Base-by-base conservation (phyloP, 2,797 vertebrate species). In the Pterois miles region DNA sequence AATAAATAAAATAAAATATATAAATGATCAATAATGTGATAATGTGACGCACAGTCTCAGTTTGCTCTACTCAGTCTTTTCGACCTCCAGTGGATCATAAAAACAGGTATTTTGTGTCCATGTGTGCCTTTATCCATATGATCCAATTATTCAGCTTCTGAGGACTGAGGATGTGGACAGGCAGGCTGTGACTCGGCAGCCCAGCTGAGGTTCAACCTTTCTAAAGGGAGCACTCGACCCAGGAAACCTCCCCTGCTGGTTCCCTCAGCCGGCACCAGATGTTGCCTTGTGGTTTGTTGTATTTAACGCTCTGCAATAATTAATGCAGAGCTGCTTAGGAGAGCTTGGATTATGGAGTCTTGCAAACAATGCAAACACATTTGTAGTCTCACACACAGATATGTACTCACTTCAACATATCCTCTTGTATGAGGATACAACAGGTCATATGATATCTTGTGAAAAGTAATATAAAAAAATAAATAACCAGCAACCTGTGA, bases 251-350 rank as follows among this genome's bases (percentile, higher is more conserved):
- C 74, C 74, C 77, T 72, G 85, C 78, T 71, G 59, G 60, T 69
- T 82, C 64, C 59, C 50, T 72, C 66, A 60, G 40, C 78, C 18
- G 2, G 71, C 67, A 69, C 86, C 88, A 92, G 78, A 90, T 93
- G 90, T 88, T 91, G 18, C 81, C 72, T 75, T 23, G 59, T 80
- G 74, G 76, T 75, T 56, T 25, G 22, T 59, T 50, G 65, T 74
- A 71, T 70, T 71, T 77, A 59, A 33, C 2, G 8, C 83, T 71
- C 56, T 23, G 82, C 31, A 87, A 78, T 91, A 80, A 90, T 88
- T 86, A 86, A 90, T 85, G 77, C 54, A 34, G 40, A 36, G 38
- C 63, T 83, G 68, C 52, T 76, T 14, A 43, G 77, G 14, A 70
- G 40, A 56, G 43, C 50, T 88, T 83, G 62, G 36, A 80, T 83